Conservation (phyloP, 2,888 invertebrate genomes). For the Yponomeuta malinellus region DNA sequence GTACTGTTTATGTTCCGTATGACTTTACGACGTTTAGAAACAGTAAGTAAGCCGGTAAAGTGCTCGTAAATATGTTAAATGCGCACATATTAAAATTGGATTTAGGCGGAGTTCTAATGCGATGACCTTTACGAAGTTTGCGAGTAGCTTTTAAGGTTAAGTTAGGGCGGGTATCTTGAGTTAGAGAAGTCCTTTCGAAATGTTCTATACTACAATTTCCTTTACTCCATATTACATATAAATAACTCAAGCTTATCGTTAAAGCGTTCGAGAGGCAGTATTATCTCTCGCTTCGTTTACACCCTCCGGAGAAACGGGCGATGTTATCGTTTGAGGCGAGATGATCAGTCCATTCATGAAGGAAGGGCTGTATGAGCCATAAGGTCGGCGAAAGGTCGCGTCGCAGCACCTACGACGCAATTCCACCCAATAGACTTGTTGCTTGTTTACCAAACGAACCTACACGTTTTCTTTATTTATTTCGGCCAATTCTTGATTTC, state of each 20-base stretch:
- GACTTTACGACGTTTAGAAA: neutral
- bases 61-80: neutral
- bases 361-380: slow-evolving; percentile 26
- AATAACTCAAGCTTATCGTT: neutral
- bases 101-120: neutral
- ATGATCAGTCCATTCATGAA: slow-evolving; percentile 16
- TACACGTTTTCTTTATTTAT: neutral
- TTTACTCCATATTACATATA: neutral
- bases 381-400: slow-evolving; percentile 43
- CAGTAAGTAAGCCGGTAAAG: slow-evolving; percentile 6
- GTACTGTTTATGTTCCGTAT: slow-evolving; percentile 10
- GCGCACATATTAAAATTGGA: neutral
- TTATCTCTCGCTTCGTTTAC: neutral
- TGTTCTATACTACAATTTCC: neutral
- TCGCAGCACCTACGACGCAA: slow-evolving; percentile 32
- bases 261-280: neutral
- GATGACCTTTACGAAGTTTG: neutral
- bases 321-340: slow-evolving; percentile 7
- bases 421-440: slow-evolving; percentile 53
- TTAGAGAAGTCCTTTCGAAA: neutral
- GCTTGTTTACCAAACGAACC: slow-evolving; percentile 29
- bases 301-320: slow-evolving; percentile 4
- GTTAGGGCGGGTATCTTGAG: neutral
- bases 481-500: neutral
- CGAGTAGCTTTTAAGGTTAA: neutral